Evolutionary conservation across 2,797 vertebrate genomes (phyloP), one percentile per base, ranked within the genome.

Genomic region (Dendrocincla fuliginosa): DNA sequence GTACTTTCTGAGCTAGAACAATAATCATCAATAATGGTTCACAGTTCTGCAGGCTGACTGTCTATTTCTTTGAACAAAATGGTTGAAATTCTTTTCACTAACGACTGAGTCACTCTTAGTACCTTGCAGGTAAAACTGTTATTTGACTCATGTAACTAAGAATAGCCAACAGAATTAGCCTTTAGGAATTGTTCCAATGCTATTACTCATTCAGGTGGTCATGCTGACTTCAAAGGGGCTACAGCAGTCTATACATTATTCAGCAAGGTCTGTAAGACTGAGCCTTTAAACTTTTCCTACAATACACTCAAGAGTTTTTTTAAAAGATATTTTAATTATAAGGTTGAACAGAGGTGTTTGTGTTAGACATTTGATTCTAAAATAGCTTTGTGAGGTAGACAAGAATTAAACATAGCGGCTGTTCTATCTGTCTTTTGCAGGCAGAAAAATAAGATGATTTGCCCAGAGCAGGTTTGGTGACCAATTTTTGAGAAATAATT

Each of bases 1-100:
- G 79, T 90, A 81, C 15, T 85, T 95, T 94, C 94, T 94, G 87
- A 71, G 83, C 53, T 47, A 84, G 74, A 92, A 82, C 92, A 95
- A 93, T 84, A 86, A 75, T 90, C 25, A 13, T 81, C 84, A 84
- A 64, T 84, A 97, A 95, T 52, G 52, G 42, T 92, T 82, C 89
- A 61, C 24, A 86, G 13, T 90, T 91, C 70, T 90, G 35, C 11
- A 57, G 39, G 57, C 49, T 74, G 35, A 91, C 59, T 80, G 27
- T 65, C 76, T 52, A 49, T 19, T 89, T 59, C 88, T 95, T 92
- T 78, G 87, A 73, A 90, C 19, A 94, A 91, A 95, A 87, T 25
- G 3, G 50, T 88, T 73, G 7, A 61, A 79, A 84, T 93, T 74
- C n/a, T 50, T 95, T 71, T 90, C 77, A 28, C 30, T 79, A 55